phyloP scores from a whole-genome alignment of 2,888 invertebrate species.

The Chloromyia formosa region DNA sequence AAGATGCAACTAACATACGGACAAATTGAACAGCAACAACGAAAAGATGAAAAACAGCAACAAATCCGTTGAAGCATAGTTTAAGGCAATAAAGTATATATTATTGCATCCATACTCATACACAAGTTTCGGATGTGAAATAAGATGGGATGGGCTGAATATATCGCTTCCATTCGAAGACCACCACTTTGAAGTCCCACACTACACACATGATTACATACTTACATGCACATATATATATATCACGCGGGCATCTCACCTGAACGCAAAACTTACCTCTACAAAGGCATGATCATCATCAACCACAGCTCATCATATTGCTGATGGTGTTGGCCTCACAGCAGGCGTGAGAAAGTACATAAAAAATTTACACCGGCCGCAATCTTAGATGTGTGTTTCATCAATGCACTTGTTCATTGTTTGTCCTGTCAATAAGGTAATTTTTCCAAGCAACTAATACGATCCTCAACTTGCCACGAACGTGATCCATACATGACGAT shows the following conservation, averaged over 20 bases:
- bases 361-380: conserved; percentile 5
- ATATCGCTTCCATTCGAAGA: background rate
- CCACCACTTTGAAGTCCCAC: conserved; percentile 19
- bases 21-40: conserved; percentile 22
- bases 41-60: too few relatives aligned
- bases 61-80: conserved; percentile 10
- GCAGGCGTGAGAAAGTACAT: conserved; percentile 41
- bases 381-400: conserved; percentile 23
- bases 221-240: background rate
- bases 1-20: conserved; percentile 17
- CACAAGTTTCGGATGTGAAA: background rate
- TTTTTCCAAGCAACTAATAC: conserved; percentile 20
- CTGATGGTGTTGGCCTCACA: conserved; percentile 13
- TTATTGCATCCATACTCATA: background rate
- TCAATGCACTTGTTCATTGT: conserved; percentile 41
- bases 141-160: conserved; percentile 18
- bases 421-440: conserved; percentile 36
- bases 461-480: background rate
- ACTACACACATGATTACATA: conserved; percentile 1
- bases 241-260: conserved; percentile 15
- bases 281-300: background rate
- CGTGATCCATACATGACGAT: conserved; percentile 3
- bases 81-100: background rate
- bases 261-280: conserved; percentile 18
- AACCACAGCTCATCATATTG: too few relatives aligned